Base-by-base conservation (phyloP, 2,797 vertebrate genomes). In the Sphaeramia orbicularis region DNA sequence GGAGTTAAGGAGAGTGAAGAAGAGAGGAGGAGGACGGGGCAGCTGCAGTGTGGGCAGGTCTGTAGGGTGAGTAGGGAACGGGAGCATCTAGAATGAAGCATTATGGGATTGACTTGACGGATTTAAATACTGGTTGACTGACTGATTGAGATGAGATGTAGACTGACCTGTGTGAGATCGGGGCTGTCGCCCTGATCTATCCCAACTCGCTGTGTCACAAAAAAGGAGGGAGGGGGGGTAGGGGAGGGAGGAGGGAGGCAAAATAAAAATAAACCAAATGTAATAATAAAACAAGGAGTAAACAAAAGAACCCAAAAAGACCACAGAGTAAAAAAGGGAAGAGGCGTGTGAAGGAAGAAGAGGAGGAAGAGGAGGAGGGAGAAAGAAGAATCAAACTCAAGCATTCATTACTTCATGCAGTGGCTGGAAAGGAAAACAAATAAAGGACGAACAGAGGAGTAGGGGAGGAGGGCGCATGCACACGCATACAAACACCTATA, bases 151-250 rank as follows among this genome's bases (percentile, higher is more conserved):
- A 94, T 90, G 90, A 95, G 90, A 93, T 87, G 91, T 89, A 84
- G 91, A 98, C 97, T 97, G 94, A 99, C 96, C 97, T 98, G 96
- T 95, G 94, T 96, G 93, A 99, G 94, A 95, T 97, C 94, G 88
- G 96, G 97, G 95, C 97, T 97, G 93, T 96, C 94, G 91, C 95
- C 96, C 94, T 95, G 95, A 95, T 97, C 96, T 94, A 99, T 96
- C 94, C 97, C 97, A 95, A 97, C 96, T 97, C 95, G 96, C 98
- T 99, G 94, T 93, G 93, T 97, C 95, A 95, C 91, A 96, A 93
- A 95, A 95, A 92, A 92, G 89, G 89, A 85, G 84, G 87, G 71
- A 78, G 83, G 84, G 76, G 58, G 45, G 61, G 61, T 42, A 56
- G 62, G 77, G 65, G 37, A 71, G 60, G 87, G 66, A 72, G 84